Base-by-base conservation (phyloP, 2,888 invertebrate species). In the Autographa gamma region DNA sequence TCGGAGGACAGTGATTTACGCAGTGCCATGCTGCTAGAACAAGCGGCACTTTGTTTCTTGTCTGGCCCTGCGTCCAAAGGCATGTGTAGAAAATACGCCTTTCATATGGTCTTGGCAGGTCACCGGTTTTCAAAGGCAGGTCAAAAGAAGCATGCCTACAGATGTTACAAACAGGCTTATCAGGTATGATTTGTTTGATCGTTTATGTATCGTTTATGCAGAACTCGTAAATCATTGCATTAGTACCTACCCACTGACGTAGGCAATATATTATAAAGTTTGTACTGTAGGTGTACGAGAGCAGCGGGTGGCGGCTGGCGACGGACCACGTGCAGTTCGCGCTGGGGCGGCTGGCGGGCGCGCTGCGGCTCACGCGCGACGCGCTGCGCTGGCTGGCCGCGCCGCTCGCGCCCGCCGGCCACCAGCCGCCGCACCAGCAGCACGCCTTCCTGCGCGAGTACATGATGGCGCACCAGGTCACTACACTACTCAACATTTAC, bases 1-100 rank as follows among this genome's bases (percentile, higher is more conserved):
- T 98, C 98, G 82, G 99, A 99, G 94, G 99, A 99, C 91, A 98
- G 99, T n/a, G 99, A 99, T 93, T 95, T 99, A 68, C 97, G 99
- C 69, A 99, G 99, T 80, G 99, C 99, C 9, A 96, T 99, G 88
- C 94, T 99, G 67, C 95, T 99, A 63, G 99, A 99, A 91, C 99
- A 99, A 81, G 99, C 99, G 0, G 98, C 99, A 0, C 98, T 99
- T 87, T 98, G 99, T 90, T 99, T 98, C 90, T 95, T 99, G 52
- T 95, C 92, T 4, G 93, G 93, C 0, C 93, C 94, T 0, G 95
- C 96, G 18, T 95, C 96, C 79, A 97, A 97, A 38, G 96, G 96
- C 66, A 98, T 98, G 97, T 97, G 98, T 81, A 96, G 99, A 66
- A 99, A 99, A 92, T 99, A 98, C 91, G 98, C 99, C 18, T 99